Evolutionary conservation across 1,140 invertebrate genomes (phyloP), one percentile per base, ranked within the genome.

Genomic region (Hylaeus volcanicus): DNA sequence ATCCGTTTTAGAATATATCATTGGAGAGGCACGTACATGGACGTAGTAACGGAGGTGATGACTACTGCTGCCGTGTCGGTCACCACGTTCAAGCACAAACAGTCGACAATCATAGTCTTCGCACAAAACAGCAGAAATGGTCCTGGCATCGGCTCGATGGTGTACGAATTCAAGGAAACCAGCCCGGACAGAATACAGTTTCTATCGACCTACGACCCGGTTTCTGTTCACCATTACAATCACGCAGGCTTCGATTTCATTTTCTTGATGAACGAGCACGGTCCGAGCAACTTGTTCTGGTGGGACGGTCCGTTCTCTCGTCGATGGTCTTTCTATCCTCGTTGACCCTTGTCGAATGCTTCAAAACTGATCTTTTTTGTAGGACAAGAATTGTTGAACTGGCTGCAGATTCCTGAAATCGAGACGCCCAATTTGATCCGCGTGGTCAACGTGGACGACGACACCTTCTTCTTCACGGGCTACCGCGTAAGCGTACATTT

Each of bases 21-120:
- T 58, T 93, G 92, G 92, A 87, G 75, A 41, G 91, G 83, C 2
- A 91, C 87, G 1, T 87, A 91, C 60, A 91, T 92, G 87, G 89
- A 90, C n/a, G 77, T 68, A 43, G 71, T 88, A 5, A 2, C 15
- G 1, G 64, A 85, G 12, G 43, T 86, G 37, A 61, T 69, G 60
- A 86, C 84, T 1, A 84, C 66, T 0, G 86, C 78, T 0, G 81
- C 81, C 0, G 68, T 84, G 11, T 77, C 86, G 2, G 82, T 91
- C 8, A 70, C 82, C 14, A 75, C 89, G 0, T 86, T 90, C 11
- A 71, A 83, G 2, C 48, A 87, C 8, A 81, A 81, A 37, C 72
- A 55, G 65, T 86, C 86, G 8, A 86, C 83, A 1, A 88, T 91
- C 1, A 78, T 91, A 43, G 39, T 91, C 12, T 90, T 90, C 58